These are phyloP conservation scores for Meloidogyne chitwoodi DNA, from an alignment of 1,140 invertebrate genomes.

Conservation along the genomic window DNA sequence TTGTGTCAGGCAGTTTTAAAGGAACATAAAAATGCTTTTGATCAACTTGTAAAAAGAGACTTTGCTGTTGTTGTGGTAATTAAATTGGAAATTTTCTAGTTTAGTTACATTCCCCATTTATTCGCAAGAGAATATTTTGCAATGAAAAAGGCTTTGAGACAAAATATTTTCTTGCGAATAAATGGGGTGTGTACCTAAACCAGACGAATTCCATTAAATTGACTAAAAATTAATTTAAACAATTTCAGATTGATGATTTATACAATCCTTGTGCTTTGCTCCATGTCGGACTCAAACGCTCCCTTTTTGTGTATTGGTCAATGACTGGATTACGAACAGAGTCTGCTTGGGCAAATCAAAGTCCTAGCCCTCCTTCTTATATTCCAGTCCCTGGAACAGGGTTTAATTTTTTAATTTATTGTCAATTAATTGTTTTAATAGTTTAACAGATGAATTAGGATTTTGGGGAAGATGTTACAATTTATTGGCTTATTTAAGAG, in stretches of 20 bases:
- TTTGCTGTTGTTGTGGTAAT: conserved; percentile 45
- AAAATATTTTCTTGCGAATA: too few species aligned
- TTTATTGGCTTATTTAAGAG: conserved; percentile 45
- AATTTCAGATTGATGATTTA: conserved; percentile 49
- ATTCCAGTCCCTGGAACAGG: conserved; percentile 56
- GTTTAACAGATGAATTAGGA: conserved; percentile 51
- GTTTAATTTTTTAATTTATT: conserved; percentile 27
- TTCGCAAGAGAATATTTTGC: too few species aligned
- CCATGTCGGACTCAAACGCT: conserved; percentile 38
- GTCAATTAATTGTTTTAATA: neutral
- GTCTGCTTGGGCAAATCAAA: conserved; percentile 58
- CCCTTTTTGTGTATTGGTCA: conserved; percentile 59
- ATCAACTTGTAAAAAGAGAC: conserved; percentile 36
- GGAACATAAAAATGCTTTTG: conserved; percentile 36
- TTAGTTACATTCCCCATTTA: too few species aligned
- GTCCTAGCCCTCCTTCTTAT: conserved; percentile 55
- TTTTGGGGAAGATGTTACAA: conserved; percentile 49
- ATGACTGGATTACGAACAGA: conserved; percentile 57
- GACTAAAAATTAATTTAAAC: neutral
- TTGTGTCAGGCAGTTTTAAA: conserved; percentile 49
- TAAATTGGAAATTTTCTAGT: too few species aligned
- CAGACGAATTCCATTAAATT: too few species aligned
- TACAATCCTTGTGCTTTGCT: conserved; percentile 54
- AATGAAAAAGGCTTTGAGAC: too few species aligned
- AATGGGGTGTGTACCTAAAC: too few species aligned